Evolutionary conservation across 2,113 vertebrate genomes (phyloP), one percentile per base, ranked within the genome.

Genomic region (Cyrtonyx montezumae): DNA sequence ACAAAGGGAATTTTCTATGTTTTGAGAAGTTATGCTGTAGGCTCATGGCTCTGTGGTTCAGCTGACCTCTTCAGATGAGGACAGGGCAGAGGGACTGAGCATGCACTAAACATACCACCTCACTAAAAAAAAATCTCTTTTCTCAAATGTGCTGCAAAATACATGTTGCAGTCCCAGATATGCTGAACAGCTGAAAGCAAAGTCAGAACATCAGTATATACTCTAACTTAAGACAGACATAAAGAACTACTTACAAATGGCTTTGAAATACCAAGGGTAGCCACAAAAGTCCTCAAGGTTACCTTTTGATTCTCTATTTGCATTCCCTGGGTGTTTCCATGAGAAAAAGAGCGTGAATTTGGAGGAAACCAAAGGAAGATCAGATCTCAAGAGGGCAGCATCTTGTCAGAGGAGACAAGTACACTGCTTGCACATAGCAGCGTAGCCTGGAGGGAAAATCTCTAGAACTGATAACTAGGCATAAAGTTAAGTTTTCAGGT

Each of bases 401-500:
- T 85, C 84, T 77, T 18, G 1, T 88, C 90, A 78, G 74, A 85
- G 84, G 85, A 91, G 56, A 67, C 55, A 58, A 66, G 13, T 30
- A 43, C 8, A n/a, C 53, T 53, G 34, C 70, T 80, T 91, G 65
- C 88, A 90, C 51, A 80, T 12, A 70, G 90, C 90, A 75, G 61
- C 76, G 56, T 75, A 90, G 95, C 95, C 95, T 88, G 73, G 43
- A 65, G 92, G 92, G 43, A 91, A 83, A 79, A 90, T 67, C 93
- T 76, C 84, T 36, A 58, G 59, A 85, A 85, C 63, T 83, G 55
- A 67, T 37, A 59, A 34, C 79, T 76, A 77, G 32, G 79, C 76
- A 85, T 59, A 74, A 92, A 95, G 82, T 42, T 46, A 87, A 43
- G 42, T 90, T 91, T 93, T 78, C 75, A 46, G 43, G 25, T 67